phyloP scores from a whole-genome alignment of 2,113 vertebrate species.

The Barnardius zonarius region DNA sequence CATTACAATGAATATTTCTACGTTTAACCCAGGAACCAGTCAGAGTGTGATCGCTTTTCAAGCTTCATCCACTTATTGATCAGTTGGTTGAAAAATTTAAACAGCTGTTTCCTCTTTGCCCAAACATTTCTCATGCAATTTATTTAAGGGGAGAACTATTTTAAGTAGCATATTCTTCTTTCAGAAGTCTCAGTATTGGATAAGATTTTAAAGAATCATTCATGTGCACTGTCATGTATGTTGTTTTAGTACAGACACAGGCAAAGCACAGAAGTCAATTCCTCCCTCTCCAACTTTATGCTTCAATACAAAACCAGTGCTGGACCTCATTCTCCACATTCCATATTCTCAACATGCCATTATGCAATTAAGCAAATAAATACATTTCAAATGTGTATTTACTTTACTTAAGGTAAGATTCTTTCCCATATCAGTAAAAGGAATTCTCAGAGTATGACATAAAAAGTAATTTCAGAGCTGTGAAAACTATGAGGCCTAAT shows the following conservation, averaged over 20 bases:
- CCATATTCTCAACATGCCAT: background rate
- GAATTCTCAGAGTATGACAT: background rate
- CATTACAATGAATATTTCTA: background rate
- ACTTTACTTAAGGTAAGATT: background rate
- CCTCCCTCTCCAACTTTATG: background rate
- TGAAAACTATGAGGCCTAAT: background rate
- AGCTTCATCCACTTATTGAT: constrained; percentile 38
- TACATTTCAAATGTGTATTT: background rate
- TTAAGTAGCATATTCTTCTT: background rate
- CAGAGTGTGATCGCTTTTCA: constrained; percentile 7
- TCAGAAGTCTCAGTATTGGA: background rate
- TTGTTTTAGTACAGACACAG: background rate
- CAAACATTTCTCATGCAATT: constrained; percentile 8
- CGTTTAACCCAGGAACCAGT: background rate
- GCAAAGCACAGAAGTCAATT: background rate
- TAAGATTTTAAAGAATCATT: background rate
- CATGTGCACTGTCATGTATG: background rate
- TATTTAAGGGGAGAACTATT: background rate
- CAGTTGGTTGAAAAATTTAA: constrained; percentile 34
- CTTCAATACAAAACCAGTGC: background rate
- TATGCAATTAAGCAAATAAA: background rate
- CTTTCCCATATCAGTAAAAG: background rate
- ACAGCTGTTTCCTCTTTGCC: background rate
- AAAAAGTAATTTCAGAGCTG: background rate
- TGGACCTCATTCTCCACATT: background rate